Percentiles rank a stretch among this genome's conserved stretches.
Conservation (phyloP, 2,888 invertebrate genomes). For the Nomada fucata region DNA sequence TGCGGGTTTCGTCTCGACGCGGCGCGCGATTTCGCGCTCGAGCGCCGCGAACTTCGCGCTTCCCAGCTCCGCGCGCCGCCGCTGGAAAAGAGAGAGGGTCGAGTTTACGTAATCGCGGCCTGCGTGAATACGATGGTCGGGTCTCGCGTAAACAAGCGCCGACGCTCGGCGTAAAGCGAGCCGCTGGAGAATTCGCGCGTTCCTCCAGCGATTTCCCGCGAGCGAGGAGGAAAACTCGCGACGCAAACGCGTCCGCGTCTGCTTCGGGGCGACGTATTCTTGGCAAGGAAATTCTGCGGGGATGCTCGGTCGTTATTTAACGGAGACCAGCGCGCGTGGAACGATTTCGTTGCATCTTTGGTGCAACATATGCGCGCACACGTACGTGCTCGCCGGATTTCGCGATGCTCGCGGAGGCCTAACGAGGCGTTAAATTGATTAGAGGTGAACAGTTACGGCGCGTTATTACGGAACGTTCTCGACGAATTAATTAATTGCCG, state of each 20-base stretch:
- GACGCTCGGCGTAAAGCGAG: conserved; percentile 40
- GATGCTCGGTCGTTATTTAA: no score
- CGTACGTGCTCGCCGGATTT: not conserved
- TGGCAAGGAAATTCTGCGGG: no score
- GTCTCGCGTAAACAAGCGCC: conserved; percentile 56
- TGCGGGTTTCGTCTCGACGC: conserved; percentile 53
- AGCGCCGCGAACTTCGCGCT: conserved; percentile 64
- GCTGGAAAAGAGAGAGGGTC: conserved; percentile 46
- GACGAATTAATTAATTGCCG: conserved; percentile 29
- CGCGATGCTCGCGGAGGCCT: not conserved
- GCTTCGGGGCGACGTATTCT: not conserved
- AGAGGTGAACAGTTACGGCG: conserved; percentile 15
- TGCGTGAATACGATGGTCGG: conserved; percentile 63
- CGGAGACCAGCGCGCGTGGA: no score
- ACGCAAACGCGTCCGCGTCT: conserved; percentile 5
- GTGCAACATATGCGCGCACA: no score
- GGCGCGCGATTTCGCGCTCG: conserved; percentile 69
- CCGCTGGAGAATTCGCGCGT: conserved; percentile 27
- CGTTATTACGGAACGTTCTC: conserved; percentile 15
- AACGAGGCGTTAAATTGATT: conserved; percentile 13
- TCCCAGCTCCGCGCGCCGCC: conserved; percentile 39
- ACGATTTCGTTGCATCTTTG: no score
- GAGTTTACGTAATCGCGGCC: conserved; percentile 68
- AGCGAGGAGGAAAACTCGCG: conserved; percentile 1
- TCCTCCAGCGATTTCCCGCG: conserved; percentile 10